These are phyloP conservation scores for Eulemur mongoz DNA, from an alignment of 2,797 vertebrate genomes.

Conservation along the genomic window DNA sequence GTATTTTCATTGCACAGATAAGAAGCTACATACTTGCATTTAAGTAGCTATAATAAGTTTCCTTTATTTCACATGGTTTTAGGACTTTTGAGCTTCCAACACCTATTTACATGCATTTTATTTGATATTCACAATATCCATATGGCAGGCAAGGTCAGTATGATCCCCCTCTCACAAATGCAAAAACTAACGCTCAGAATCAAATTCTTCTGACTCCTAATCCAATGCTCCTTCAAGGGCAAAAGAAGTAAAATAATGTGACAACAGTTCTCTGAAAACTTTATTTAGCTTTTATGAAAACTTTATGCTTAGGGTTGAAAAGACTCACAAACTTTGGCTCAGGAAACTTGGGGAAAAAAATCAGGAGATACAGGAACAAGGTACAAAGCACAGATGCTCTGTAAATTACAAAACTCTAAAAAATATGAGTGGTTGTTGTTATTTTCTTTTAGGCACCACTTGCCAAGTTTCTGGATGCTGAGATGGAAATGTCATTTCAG, in stretches of 20 bases:
- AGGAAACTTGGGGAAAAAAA: not conserved
- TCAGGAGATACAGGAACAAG: not conserved
- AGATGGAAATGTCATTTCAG: slow-evolving; percentile 66
- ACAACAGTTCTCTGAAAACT: not conserved
- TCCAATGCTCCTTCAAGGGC: not conserved
- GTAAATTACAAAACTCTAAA: not conserved
- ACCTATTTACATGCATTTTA: not conserved
- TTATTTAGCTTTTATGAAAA: not conserved
- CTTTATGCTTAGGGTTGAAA: not conserved
- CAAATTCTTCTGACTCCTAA: not conserved
- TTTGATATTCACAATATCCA: not conserved
- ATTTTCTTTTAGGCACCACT: not conserved
- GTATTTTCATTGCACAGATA: not conserved
- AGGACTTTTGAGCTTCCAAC: not conserved
- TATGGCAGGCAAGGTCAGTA: not conserved
- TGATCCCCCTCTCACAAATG: not conserved
- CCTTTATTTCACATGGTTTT: not conserved
- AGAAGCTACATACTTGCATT: not conserved
- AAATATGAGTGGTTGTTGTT: not conserved
- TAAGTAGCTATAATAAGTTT: not conserved
- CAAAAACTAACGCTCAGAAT: not conserved
- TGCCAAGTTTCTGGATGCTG: slow-evolving; percentile 32
- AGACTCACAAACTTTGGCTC: not conserved
- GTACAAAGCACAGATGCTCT: not conserved
- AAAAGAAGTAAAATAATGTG: slow-evolving; percentile 21